Percentiles rank a stretch among this genome's conserved stretches.
Conservation (phyloP, 2,113 vertebrate species). For the Boulengerochromis microlepis region DNA sequence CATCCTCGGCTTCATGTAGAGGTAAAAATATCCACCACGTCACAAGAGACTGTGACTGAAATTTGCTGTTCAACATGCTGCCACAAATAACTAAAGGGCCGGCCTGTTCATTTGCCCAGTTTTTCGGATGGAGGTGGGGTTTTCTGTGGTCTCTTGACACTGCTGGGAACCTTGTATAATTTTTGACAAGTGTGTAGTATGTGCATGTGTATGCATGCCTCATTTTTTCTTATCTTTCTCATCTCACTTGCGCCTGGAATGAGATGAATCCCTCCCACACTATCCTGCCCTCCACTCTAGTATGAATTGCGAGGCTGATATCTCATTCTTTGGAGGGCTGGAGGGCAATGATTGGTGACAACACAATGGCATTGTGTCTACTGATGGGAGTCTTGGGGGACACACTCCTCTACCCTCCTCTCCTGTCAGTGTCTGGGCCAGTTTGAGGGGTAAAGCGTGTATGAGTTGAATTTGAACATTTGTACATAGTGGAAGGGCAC, state of each 20-base stretch:
- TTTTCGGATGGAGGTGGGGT: background rate
- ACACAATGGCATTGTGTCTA: slow-evolving; percentile 55
- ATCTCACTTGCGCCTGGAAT: slow-evolving; percentile 43
- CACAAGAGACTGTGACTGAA: background rate
- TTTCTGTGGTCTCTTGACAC: slow-evolving; percentile 5
- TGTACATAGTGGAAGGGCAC: background rate
- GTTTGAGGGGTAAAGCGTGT: background rate
- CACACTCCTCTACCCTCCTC: background rate
- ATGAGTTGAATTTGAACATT: background rate
- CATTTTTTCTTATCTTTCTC: slow-evolving; percentile 31
- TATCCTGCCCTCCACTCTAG: slow-evolving; percentile 2
- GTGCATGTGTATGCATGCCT: background rate
- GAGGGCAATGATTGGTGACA: slow-evolving; percentile 56
- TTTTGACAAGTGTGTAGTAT: slow-evolving; percentile 27
- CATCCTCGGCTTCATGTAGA: background rate
- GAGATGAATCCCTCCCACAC: slow-evolving; percentile 27
- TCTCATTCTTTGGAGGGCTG: slow-evolving; percentile 36
- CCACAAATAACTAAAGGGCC: background rate
- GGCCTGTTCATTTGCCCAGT: background rate
- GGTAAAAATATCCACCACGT: background rate
- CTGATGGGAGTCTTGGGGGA: slow-evolving; percentile 36
- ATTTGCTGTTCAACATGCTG: background rate
- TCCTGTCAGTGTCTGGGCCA: background rate
- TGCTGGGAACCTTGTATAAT: slow-evolving; percentile 6
- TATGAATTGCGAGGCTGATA: slow-evolving; percentile 47